Evolutionary conservation across 2,888 invertebrate species (phyloP).

Genomic region (Lepidochitona cinerea): DNA sequence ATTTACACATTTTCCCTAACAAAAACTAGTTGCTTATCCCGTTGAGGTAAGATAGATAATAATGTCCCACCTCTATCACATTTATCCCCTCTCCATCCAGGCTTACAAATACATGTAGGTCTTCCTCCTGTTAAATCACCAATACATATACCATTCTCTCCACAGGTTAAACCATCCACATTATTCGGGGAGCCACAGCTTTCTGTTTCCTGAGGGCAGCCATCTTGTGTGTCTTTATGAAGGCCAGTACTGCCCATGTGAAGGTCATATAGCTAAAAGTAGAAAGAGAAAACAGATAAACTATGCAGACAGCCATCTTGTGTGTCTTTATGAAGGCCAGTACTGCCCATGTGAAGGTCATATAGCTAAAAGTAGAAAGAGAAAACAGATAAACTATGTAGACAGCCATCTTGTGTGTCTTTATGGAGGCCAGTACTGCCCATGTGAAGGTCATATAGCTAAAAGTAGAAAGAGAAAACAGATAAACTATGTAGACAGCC

Average conservation of each 20-base stretch:
- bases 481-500: conserved; percentile 97
- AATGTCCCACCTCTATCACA: conserved; percentile 70
- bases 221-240: conserved; percentile 73
- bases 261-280: conserved; percentile 87
- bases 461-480: conserved; percentile 55
- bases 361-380: conserved; percentile 79
- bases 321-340: conserved; percentile 78
- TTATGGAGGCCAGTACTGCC: conserved; percentile 87
- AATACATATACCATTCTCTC: conserved; percentile 83
- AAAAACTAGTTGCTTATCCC: too few species aligned
- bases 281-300: too few species aligned
- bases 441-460: conserved; percentile 86
- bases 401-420: conserved; percentile 79
- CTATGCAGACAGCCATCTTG: conserved; percentile 87
- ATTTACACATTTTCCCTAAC: too few species aligned
- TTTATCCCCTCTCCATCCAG: conserved; percentile 88
- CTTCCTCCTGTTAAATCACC: conserved; percentile 78
- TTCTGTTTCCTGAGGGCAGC: conserved; percentile 95
- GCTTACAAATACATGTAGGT: conserved; percentile 91
- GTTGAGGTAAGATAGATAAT: too few species aligned
- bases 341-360: conserved; percentile 86
- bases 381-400: too few species aligned
- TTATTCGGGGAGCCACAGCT: conserved; percentile 78
- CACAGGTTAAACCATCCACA: conserved; percentile 51
- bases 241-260: conserved; percentile 86